Percentiles rank a stretch among this genome's conserved stretches.
phyloP scores from a whole-genome alignment of 2,797 vertebrate genomes.

The Gymnothorax javanicus region DNA sequence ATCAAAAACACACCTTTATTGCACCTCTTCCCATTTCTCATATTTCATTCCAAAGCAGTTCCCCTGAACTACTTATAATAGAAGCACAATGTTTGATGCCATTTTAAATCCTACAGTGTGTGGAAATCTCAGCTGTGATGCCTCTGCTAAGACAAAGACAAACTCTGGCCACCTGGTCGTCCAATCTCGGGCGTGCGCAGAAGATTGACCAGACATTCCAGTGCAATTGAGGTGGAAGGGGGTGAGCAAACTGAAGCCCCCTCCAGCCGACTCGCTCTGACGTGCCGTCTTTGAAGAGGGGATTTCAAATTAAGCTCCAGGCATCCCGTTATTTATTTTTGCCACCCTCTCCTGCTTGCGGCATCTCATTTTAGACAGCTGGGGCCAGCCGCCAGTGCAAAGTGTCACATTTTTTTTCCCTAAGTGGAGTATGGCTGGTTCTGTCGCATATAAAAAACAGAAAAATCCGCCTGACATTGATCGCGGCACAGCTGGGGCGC shows the following conservation, averaged over 20 bases:
- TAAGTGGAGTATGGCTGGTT: constrained; percentile 33
- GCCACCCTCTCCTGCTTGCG: constrained; percentile 16
- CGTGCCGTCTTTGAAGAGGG: neutral
- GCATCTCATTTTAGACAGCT: constrained; percentile 46
- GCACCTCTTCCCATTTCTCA: constrained; percentile 20
- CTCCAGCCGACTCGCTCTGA: constrained; percentile 2
- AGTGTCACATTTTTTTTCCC: constrained; percentile 41
- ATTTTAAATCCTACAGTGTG: neutral
- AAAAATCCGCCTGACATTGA: neutral
- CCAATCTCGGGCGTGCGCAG: neutral
- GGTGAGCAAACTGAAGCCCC: neutral
- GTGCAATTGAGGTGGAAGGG: neutral
- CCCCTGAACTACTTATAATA: neutral
- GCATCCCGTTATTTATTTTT: constrained; percentile 26
- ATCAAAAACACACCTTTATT: constrained; percentile 42
- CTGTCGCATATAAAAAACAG: neutral
- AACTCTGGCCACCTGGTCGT: constrained; percentile 3
- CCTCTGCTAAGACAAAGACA: neutral
- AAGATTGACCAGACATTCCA: neutral
- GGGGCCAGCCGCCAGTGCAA: constrained; percentile 43
- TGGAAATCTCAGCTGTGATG: neutral
- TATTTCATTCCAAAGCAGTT: constrained; percentile 12
- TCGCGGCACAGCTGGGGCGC: neutral
- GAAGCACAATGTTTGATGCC: constrained; percentile 3
- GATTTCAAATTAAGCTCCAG: constrained; percentile 29